Conservation (phyloP, 2,797 vertebrate species). For the Sebastes kiyomatsui region DNA sequence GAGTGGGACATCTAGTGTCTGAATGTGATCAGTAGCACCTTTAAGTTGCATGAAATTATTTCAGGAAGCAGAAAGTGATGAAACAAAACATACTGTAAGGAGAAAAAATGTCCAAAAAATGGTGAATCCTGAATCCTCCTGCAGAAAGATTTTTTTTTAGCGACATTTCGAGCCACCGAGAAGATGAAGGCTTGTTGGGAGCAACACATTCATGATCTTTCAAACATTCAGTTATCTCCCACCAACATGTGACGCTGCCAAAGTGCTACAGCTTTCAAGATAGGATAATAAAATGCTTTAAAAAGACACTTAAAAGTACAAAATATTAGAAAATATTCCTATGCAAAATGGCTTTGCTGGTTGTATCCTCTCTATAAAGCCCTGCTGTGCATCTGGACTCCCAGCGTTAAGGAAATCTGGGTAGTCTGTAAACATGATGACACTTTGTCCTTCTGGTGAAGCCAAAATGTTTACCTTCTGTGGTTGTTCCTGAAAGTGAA, state of each 20-base stretch:
- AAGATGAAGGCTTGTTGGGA: rapidly evolving
- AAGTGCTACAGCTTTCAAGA: slow-evolving; percentile 6
- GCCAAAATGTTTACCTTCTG: background rate
- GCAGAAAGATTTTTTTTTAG: background rate
- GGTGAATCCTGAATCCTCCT: background rate
- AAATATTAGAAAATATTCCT: background rate
- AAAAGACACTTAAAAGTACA: slow-evolving; percentile 6
- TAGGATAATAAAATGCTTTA: slow-evolving; percentile 25
- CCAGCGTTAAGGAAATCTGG: background rate
- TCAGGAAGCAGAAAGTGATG: background rate
- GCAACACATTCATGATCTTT: background rate
- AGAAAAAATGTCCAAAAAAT: background rate
- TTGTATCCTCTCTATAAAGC: slow-evolving; percentile 17
- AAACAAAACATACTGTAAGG: background rate
- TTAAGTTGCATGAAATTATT: background rate
- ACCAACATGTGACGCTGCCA: background rate
- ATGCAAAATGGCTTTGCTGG: slow-evolving; percentile 14
- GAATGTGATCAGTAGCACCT: background rate
- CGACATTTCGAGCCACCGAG: background rate
- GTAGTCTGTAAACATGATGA: slow-evolving; percentile 65
- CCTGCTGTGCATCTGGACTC: slow-evolving; percentile 30
- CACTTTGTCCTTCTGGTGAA: background rate
- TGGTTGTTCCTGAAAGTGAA: background rate
- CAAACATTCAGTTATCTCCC: background rate
- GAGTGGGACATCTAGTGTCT: no score